Percentiles rank a stretch among this genome's conserved stretches.
Conservation (phyloP, 2,113 vertebrate species). For the Phodopus roborovskii region DNA sequence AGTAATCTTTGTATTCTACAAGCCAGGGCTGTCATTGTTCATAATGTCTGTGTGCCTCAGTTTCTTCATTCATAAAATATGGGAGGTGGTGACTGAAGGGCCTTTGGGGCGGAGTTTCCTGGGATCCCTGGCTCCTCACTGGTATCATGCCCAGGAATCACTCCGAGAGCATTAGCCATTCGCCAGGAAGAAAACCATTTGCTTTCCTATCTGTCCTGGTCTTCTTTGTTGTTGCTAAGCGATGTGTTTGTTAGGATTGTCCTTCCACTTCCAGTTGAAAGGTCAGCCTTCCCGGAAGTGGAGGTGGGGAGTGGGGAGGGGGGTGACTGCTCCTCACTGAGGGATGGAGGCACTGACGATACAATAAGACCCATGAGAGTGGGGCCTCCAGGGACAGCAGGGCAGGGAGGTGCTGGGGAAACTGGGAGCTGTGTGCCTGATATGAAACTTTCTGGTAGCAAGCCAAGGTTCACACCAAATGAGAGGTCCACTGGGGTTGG, state of each 20-base stretch:
- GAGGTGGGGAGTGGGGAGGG: too few species aligned
- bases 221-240: neutral
- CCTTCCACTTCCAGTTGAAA: neutral
- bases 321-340: neutral
- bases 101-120: neutral
- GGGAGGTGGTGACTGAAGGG: neutral
- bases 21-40: neutral
- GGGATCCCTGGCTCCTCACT: neutral
- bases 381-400: too few species aligned
- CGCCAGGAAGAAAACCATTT: neutral
- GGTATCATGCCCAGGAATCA: too few species aligned
- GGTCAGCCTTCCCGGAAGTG: neutral
- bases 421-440: neutral
- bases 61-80: neutral
- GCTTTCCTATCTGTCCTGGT: too few species aligned
- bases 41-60: neutral
- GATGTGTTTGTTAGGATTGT: too few species aligned
- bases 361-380: too few species aligned
- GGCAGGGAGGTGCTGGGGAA: neutral
- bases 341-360: neutral
- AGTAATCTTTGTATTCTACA: neutral
- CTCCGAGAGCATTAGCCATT: neutral
- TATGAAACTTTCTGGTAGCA: neutral
- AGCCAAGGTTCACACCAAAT: neutral
- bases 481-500: too few species aligned